These are phyloP conservation scores for Uropetala carovei DNA, from an alignment of 2,888 invertebrate species.

Conservation along the genomic window DNA sequence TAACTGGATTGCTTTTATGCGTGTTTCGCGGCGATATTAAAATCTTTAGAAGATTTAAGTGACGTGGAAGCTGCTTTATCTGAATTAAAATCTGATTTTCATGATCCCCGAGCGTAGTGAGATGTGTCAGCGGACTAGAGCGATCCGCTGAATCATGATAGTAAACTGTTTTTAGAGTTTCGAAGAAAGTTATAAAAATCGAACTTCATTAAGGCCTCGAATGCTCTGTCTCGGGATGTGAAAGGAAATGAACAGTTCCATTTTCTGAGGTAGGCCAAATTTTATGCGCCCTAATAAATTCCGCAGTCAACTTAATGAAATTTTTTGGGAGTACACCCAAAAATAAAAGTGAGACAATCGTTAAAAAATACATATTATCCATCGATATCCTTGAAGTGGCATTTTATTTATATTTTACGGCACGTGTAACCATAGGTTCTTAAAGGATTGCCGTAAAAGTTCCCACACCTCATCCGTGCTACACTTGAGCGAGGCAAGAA, in stretches of 20 bases:
- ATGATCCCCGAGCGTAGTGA: neutral
- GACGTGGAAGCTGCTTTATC: too few species aligned
- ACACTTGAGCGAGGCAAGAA: too few species aligned
- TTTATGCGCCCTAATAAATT: neutral
- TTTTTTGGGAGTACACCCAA: neutral
- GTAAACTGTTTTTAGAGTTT: neutral
- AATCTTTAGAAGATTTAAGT: too few species aligned
- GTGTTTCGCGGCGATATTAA: too few species aligned
- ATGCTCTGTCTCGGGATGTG: neutral
- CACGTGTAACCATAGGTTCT: too few species aligned
- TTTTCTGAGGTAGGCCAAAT: neutral
- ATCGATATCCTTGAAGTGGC: neutral
- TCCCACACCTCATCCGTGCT: too few species aligned
- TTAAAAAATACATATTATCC: neutral
- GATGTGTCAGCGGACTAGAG: neutral
- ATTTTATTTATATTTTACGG: too few species aligned
- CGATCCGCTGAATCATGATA: neutral
- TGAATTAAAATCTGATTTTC: neutral
- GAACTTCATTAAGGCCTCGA: neutral
- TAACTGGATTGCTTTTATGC: too few species aligned
- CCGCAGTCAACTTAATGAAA: neutral
- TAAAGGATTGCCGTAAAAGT: too few species aligned
- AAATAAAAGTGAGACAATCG: neutral
- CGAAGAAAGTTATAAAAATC: neutral
- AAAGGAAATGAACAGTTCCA: neutral